Evolutionary conservation across 2,797 vertebrate species (phyloP).

Genomic region (Prionace glauca): DNA sequence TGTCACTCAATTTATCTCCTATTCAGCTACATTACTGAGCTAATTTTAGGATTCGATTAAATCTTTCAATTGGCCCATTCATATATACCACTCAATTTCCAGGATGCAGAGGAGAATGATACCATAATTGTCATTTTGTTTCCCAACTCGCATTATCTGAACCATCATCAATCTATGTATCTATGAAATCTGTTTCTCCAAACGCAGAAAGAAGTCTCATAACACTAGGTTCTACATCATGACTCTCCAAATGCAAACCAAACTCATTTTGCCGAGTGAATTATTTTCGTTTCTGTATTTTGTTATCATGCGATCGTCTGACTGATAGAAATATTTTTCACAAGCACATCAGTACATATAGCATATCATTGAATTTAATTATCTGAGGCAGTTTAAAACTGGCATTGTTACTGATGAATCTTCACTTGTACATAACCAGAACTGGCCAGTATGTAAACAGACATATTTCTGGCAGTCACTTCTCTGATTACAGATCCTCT

Average conservation of each 20-base stretch:
- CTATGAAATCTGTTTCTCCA: not conserved
- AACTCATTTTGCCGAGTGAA: not conserved
- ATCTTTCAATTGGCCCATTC: not conserved
- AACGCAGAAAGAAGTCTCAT: no score
- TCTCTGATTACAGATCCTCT: not conserved
- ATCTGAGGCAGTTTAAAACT: not conserved
- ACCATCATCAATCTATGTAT: not conserved
- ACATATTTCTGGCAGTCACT: not conserved
- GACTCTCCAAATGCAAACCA: not conserved
- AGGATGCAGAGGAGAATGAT: not conserved
- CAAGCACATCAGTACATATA: not conserved
- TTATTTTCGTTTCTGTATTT: not conserved
- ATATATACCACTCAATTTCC: not conserved
- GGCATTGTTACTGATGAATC: not conserved
- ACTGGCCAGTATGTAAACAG: not conserved
- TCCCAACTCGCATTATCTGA: not conserved
- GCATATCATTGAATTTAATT: not conserved
- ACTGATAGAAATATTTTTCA: not conserved
- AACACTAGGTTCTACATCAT: no score
- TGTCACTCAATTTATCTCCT: not conserved
- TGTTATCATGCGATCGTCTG: not conserved
- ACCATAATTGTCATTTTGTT: not conserved
- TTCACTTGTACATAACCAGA: not conserved
- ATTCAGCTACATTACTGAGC: not conserved
- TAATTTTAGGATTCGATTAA: not conserved